Percentiles rank a stretch among this genome's conserved stretches.
Evolutionary conservation across 2,888 invertebrate genomes (phyloP).

Genomic region (Dryococelus australis): DNA sequence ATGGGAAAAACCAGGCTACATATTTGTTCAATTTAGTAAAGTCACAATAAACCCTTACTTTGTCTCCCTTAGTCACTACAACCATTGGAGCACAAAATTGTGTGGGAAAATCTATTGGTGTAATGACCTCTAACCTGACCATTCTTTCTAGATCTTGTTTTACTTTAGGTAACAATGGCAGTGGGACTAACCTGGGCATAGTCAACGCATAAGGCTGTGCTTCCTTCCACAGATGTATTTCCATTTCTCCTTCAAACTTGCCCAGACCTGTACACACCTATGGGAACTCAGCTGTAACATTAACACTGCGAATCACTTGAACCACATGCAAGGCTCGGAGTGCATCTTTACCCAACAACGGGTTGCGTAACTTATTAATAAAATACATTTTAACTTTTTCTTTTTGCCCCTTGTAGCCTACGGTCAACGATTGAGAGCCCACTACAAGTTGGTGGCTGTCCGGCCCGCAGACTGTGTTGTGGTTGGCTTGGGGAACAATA

Average conservation of each 20-base stretch:
- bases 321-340: no score
- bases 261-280: no score
- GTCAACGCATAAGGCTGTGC: no score
- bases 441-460: background rate
- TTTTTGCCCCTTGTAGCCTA: no score
- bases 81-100: background rate
- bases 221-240: no score
- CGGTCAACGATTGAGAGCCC: background rate
- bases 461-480: no score
- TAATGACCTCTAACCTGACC: background rate
- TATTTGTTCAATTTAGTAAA: background rate
- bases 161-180: no score
- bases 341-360: no score
- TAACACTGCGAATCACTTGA: no score
- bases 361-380: no score
- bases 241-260: background rate
- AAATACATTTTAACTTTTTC: no score
- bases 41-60: background rate
- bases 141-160: background rate
- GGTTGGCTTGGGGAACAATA: background rate
- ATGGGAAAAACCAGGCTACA: background rate
- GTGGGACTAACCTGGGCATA: no score
- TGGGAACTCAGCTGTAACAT: background rate
- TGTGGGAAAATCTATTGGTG: background rate
- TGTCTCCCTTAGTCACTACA: background rate